A percentile compares a stretch with the other conserved stretches of the same genome.
These are phyloP conservation scores for Drosophila prosaltans DNA, from an alignment of 1,140 invertebrate species.

Conservation along the genomic window DNA sequence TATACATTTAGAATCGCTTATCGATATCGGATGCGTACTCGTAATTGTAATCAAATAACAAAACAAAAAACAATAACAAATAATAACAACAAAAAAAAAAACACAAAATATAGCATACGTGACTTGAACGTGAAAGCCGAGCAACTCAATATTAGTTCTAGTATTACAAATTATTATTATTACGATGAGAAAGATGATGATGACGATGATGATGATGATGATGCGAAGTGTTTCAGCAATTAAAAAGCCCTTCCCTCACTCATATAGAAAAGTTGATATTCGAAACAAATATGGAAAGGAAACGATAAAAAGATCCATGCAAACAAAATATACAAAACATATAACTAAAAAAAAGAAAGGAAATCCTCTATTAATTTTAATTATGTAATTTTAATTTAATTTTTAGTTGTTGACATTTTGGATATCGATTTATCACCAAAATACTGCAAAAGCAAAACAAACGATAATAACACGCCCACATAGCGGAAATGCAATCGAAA, in stretches of 20 bases:
- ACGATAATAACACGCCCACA: neutral
- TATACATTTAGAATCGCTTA: slow-evolving; percentile 71
- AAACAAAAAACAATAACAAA: neutral
- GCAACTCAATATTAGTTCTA: slow-evolving; percentile 79
- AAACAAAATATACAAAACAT: slow-evolving; percentile 28
- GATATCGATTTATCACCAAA: slow-evolving; percentile 36
- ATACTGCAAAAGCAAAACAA: neutral
- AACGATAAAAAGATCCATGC: slow-evolving; percentile 42
- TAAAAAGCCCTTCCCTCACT: slow-evolving; percentile 20
- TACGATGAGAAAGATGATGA: neutral
- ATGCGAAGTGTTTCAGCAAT: slow-evolving; percentile 46
- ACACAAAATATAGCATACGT: slow-evolving; percentile 40
- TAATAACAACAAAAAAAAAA: slow-evolving; percentile 12
- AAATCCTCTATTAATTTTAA: slow-evolving; percentile 69
- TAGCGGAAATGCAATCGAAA: slow-evolving; percentile 16
- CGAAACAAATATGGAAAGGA: slow-evolving; percentile 41
- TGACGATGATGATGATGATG: neutral
- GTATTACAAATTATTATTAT: slow-evolving; percentile 73
- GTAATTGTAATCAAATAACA: slow-evolving; percentile 67
- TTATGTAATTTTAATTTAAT: slow-evolving; percentile 73
- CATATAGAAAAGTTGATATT: slow-evolving; percentile 61
- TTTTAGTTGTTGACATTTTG: slow-evolving; percentile 68
- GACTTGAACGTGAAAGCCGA: slow-evolving; percentile 74
- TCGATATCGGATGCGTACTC: slow-evolving; percentile 64
- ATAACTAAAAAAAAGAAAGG: neutral